phyloP scores from a whole-genome alignment of 2,888 invertebrate genomes.

The Pammene aurita region DNA sequence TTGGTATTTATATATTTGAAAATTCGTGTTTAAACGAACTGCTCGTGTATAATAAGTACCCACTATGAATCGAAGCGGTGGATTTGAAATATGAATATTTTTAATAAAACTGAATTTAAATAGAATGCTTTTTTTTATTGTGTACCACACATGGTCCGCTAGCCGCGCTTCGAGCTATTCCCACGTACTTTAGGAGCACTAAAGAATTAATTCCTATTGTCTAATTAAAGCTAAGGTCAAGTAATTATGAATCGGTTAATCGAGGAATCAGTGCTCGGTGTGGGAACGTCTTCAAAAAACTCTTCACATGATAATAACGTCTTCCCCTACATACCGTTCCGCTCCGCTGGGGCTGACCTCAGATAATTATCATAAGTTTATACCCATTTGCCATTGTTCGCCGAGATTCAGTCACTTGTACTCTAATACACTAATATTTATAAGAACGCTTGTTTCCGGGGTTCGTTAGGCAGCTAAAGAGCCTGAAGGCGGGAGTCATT shows the following conservation, averaged over 20 bases:
- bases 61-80: conserved; percentile 61
- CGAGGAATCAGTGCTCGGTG: conserved; percentile 76
- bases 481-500: conserved; percentile 16
- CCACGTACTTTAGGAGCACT: conserved; percentile 50
- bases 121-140: conserved; percentile 48
- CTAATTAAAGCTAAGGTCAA: conserved; percentile 71
- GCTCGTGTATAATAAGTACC: conserved; percentile 55
- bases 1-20: conserved; percentile 69
- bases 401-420: conserved; percentile 68
- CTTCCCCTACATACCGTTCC: conserved; percentile 79
- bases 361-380: conserved; percentile 78
- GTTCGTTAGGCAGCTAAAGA: conserved; percentile 31
- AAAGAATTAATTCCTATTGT: conserved; percentile 62
- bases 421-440: conserved; percentile 56
- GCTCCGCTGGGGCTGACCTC: conserved; percentile 73
- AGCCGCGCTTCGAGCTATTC: conserved; percentile 34
- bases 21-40: conserved; percentile 61
- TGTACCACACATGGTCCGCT: neutral
- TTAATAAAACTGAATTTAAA: conserved; percentile 78
- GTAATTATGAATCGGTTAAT: conserved; percentile 80
- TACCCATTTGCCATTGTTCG: conserved; percentile 75
- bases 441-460: conserved; percentile 48
- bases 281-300: conserved; percentile 80
- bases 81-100: conserved; percentile 76
- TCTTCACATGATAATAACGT: conserved; percentile 80